Evolutionary conservation across 2,797 vertebrate species (phyloP), one percentile per base, ranked within the genome.

Genomic region (Leptodactylus fallax): DNA sequence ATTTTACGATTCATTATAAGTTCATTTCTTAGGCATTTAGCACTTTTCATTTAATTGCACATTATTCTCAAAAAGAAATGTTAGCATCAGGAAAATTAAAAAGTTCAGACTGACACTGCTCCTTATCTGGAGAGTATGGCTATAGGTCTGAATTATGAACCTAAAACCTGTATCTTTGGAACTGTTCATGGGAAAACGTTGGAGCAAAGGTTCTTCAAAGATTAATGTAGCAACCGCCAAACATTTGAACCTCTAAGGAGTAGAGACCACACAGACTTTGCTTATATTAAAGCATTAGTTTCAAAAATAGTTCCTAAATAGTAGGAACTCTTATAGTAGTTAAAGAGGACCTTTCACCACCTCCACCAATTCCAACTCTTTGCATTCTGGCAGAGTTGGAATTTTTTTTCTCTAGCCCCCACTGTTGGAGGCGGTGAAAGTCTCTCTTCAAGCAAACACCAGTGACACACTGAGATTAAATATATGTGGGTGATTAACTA

Each of bases 21-120:
- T 74, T 74, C 45, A 51, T 51, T 51, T 74, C 69, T 72, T 72
- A 74, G 49, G 71, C 71, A 74, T 49, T 49, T 74, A 45, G n/a
- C 47, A 21, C 45, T 45, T 47, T 45, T 19, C 17, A 74, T n/a
- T n/a, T 49, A 74, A 74, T 51, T 74, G 71, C 71, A 49, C 10
- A n/a, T 74, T 74, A 12, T 21, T 74, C 19, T n/a, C 21, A 19
- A 74, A 17, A 74, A 45, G 5, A 49, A 74, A 49, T 49, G 47
- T 74, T n/a, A 51, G 47, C 6, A 21, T 12, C 45, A 74, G 8
- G 45, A 74, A 36, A 74, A 49, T 19, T 45, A 49, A 51, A 49
- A 36, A 69, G 14, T 69, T 36, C 27, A 36, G 67, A 14, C 12
- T 7, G 36, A 49, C 71, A 74, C 10, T 49, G 45, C 19, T 51